Conservation (phyloP, 2,888 invertebrate species). For the Matsumyia berberina region DNA sequence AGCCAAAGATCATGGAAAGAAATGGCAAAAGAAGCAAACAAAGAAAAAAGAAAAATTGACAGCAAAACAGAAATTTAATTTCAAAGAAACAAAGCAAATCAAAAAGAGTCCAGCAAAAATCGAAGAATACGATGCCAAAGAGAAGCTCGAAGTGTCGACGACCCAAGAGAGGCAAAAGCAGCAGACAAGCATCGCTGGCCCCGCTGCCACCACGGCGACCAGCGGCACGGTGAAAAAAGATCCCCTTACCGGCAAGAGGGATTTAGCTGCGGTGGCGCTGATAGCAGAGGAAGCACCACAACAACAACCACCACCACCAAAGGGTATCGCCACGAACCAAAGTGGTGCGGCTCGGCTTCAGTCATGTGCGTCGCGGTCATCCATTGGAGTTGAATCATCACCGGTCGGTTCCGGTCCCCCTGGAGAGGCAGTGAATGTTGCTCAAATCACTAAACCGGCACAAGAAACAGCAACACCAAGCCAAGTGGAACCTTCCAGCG, state of each 20-base stretch:
- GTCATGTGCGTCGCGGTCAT: slow-evolving; percentile 67
- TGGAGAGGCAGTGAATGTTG: slow-evolving; percentile 6
- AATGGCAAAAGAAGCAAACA: slow-evolving; percentile 60
- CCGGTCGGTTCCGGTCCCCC: slow-evolving; percentile 4
- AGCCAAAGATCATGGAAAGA: slow-evolving; percentile 71
- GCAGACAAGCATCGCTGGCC: slow-evolving; percentile 34
- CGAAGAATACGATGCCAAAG: slow-evolving; percentile 52
- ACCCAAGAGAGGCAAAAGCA: slow-evolving; percentile 54
- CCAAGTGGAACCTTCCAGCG: slow-evolving; percentile 67
- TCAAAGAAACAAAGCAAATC: slow-evolving; percentile 44
- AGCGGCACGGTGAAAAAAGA: slow-evolving; percentile 2
- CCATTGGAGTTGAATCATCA: slow-evolving; percentile 56
- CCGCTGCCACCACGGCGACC: slow-evolving; percentile 10
- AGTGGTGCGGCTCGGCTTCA: slow-evolving; percentile 50
- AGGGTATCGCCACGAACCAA: slow-evolving; percentile 35
- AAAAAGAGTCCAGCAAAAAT: slow-evolving; percentile 32
- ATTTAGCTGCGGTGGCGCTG: slow-evolving; percentile 42
- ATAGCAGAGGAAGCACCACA: slow-evolving; percentile 43
- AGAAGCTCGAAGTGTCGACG: slow-evolving; percentile 63
- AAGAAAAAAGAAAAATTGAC: slow-evolving; percentile 67
- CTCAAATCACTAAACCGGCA: slow-evolving; percentile 46
- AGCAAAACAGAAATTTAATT: slow-evolving; percentile 50
- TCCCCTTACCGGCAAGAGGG: slow-evolving; percentile 17
- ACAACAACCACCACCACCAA: slow-evolving; percentile 38
- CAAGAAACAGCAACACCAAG: slow-evolving; percentile 38